A percentile compares a stretch with the other conserved stretches of the same genome.
Conservation (phyloP, 2,888 invertebrate genomes). For the Coelopa pilipes region DNA sequence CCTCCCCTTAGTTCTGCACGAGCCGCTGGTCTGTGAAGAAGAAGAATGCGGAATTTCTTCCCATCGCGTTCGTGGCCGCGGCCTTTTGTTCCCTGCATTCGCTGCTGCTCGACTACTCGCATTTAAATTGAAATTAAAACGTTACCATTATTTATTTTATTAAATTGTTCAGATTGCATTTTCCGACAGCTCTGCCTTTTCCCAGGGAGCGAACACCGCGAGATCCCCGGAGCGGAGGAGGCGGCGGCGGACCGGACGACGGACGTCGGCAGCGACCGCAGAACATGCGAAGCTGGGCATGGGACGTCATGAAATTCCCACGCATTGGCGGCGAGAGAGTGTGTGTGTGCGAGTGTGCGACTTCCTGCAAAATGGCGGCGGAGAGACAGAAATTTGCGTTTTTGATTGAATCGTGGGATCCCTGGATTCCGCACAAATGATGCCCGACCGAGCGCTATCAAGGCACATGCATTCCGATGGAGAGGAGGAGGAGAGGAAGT, state of each 20-base stretch:
- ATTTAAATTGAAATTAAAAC: not conserved
- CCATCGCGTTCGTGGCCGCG: constrained; percentile 27
- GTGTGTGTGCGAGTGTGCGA: not conserved
- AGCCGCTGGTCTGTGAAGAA: too few relatives aligned
- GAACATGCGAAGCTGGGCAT: constrained; percentile 35
- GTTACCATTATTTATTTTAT: not conserved
- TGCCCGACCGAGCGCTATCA: not conserved
- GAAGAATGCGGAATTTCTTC: constrained; percentile 5
- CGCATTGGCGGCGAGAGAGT: not conserved
- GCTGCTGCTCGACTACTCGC: not conserved
- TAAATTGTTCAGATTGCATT: not conserved
- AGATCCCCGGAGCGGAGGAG: too few relatives aligned
- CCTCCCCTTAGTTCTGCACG: too few relatives aligned
- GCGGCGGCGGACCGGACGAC: too few relatives aligned
- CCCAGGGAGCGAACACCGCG: too few relatives aligned
- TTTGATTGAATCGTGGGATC: constrained; percentile 61
- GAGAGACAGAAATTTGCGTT: constrained; percentile 52
- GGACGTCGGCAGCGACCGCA: constrained; percentile 34
- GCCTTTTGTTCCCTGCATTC: constrained; percentile 25
- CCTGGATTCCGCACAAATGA: constrained; percentile 39
- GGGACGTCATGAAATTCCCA: not conserved
- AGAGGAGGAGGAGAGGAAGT: not conserved
- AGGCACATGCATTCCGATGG: not conserved
- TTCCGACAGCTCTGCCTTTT: too few relatives aligned
- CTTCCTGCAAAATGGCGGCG: constrained; percentile 15